Percentiles rank a stretch among this genome's conserved stretches.
phyloP scores from a whole-genome alignment of 2,888 invertebrate genomes.

The Pristionchus fissidentatus region DNA sequence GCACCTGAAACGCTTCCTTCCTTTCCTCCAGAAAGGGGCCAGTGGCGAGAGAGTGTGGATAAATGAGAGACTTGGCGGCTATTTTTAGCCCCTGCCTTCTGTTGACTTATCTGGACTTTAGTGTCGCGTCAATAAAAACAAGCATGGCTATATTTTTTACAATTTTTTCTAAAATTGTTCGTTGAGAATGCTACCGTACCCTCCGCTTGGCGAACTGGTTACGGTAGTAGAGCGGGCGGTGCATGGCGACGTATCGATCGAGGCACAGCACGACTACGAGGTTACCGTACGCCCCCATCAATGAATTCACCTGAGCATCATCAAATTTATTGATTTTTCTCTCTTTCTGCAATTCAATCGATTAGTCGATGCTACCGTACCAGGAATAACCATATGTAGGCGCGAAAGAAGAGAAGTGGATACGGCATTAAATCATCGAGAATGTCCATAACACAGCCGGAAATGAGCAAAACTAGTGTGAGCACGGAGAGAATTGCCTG shows the following conservation, averaged over 20 bases:
- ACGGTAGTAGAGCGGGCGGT: constrained; percentile 44
- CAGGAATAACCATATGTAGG: constrained; percentile 41
- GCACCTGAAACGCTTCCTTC: constrained; percentile 34
- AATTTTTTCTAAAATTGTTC: no score
- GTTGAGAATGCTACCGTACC: constrained; percentile 27
- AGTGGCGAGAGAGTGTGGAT: no score
- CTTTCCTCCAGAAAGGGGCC: no score
- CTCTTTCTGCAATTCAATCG: neutral
- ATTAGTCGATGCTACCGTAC: neutral
- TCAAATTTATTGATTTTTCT: neutral
- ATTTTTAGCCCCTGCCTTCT: no score
- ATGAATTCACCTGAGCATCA: constrained; percentile 53
- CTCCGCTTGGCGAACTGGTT: constrained; percentile 34
- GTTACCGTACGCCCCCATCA: constrained; percentile 60
- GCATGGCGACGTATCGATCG: constrained; percentile 56
- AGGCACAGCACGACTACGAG: constrained; percentile 58
- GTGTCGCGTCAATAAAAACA: no score
- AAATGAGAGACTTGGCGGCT: no score
- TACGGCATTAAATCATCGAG: constrained; percentile 19
- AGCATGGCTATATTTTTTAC: no score
- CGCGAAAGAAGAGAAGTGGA: constrained; percentile 39
- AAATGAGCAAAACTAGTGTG: constrained; percentile 54
- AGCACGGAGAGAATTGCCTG: constrained; percentile 54
- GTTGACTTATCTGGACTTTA: no score
- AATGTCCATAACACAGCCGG: constrained; percentile 57